A percentile compares a stretch with the other conserved stretches of the same genome.
These are phyloP conservation scores for Anableps anableps DNA, from an alignment of 2,797 vertebrate genomes.

Conservation along the genomic window DNA sequence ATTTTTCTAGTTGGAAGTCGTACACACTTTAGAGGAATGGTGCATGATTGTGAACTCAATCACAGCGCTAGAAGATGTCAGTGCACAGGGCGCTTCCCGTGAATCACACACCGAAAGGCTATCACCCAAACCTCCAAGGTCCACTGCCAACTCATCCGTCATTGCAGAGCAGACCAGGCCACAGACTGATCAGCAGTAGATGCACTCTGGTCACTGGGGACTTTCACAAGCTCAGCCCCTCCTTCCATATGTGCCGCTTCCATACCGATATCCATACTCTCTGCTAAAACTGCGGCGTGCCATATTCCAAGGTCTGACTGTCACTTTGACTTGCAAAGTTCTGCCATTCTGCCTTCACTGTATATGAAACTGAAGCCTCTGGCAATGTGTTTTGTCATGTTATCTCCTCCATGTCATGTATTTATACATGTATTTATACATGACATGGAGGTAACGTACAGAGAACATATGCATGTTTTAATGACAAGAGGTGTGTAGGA, in stretches of 20 bases:
- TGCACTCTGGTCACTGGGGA: slow-evolving; percentile 75
- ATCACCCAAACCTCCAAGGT: slow-evolving; percentile 86
- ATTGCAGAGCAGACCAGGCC: slow-evolving; percentile 72
- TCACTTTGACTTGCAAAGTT: slow-evolving; percentile 72
- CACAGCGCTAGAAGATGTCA: slow-evolving; percentile 78
- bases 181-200: slow-evolving; percentile 78
- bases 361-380: slow-evolving; percentile 67
- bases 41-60: slow-evolving; percentile 82
- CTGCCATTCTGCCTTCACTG: slow-evolving; percentile 64
- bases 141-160: slow-evolving; percentile 82
- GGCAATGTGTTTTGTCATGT: slow-evolving; percentile 60
- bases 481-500: slow-evolving; percentile 63
- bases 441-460: slow-evolving; percentile 57
- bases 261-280: slow-evolving; percentile 65
- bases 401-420: slow-evolving; percentile 49
- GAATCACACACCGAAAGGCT: slow-evolving; percentile 84
- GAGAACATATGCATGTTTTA: slow-evolving; percentile 74
- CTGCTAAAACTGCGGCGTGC: slow-evolving; percentile 53
- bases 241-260: slow-evolving; percentile 59
- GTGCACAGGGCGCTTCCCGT: slow-evolving; percentile 74
- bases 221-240: slow-evolving; percentile 58
- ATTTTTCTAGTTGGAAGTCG: slow-evolving; percentile 75
- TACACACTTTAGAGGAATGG: slow-evolving; percentile 70
- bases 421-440: too few relatives aligned
- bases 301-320: slow-evolving; percentile 74